Percentiles rank a stretch among this genome's conserved stretches.
Conservation (phyloP, 2,797 vertebrate genomes). For the Agapornis canus region DNA sequence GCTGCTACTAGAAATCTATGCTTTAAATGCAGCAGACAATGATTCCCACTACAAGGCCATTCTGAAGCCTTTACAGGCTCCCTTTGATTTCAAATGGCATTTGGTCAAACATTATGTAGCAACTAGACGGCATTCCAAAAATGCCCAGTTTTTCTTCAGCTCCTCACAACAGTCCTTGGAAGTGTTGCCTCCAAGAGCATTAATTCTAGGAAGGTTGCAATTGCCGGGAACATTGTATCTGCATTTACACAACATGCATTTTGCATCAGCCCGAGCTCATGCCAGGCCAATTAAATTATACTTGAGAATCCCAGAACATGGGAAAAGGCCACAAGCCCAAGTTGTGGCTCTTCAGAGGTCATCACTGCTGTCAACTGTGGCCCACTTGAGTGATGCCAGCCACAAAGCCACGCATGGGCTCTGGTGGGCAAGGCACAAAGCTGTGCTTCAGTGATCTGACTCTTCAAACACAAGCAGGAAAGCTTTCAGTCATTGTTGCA, state of each 20-base stretch:
- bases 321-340: not conserved
- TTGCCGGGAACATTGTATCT: constrained; percentile 8
- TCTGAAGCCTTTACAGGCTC: not conserved
- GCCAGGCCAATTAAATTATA: not conserved
- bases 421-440: not conserved
- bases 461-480: not conserved
- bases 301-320: not conserved
- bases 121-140: constrained; percentile 18
- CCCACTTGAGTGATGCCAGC: not conserved
- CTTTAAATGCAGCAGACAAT: not conserved
- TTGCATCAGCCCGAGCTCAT: not conserved
- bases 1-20: not conserved
- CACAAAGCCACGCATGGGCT: not conserved
- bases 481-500: not conserved
- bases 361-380: not conserved
- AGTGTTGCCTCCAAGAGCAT: not conserved
- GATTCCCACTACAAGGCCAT: not conserved
- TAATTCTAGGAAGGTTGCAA: constrained; percentile 28
- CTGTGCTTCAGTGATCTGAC: not conserved
- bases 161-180: not conserved
- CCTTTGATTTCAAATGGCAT: constrained; percentile 31
- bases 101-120: constrained; percentile 15
- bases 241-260: constrained; percentile 8
- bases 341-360: not conserved
- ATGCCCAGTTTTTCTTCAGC: not conserved